Evolutionary conservation across 2,797 vertebrate species (phyloP), one percentile per base, ranked within the genome.

Genomic region (Melanotaenia boesemani): DNA sequence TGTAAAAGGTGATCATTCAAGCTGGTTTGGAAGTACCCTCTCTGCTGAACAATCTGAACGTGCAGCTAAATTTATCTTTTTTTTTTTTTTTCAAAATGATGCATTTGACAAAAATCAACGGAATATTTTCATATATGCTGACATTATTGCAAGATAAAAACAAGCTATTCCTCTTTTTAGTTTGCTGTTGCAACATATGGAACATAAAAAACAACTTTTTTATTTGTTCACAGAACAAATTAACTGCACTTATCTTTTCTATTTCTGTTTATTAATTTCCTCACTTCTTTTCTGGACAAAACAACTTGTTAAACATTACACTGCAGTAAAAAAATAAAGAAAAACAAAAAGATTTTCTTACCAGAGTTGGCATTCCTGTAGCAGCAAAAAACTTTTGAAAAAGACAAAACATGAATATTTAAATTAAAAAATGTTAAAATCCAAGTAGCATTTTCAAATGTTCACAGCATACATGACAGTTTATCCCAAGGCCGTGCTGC

Each of bases 401-500:
- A 70, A 65, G 79, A 62, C 11, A 15, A 63, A 37, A 78, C 24
- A 70, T 55, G 6, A 67, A 80, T 70, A 72, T 62, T 50, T 36
- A 55, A 44, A 58, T 3, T 56, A 71, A 88, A 79, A 88, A 82
- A 70, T 36, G 72, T 69, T 82, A 85, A 83, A 70, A 63, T 93
- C 90, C 90, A 75, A 63, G 77, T 80, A 74, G 80, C 81, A 84
- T 89, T 91, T 93, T 91, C 80, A 82, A 77, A 90, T 79, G 86
- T 90, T 80, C 87, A 82, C 87, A 88, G 82, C 91, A 88, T 92
- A 88, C 92, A 88, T 93, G 89, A 90, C 79, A 79, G 86, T 93
- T 93, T 94, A 93, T 92, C 93, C 71, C 54, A 76, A 82, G 72
- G 91, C 92, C 83, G 81, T 91, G 89, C 89, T 91, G 80, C 84